phyloP scores from a whole-genome alignment of 2,113 vertebrate species.

The Sturnus vulgaris region DNA sequence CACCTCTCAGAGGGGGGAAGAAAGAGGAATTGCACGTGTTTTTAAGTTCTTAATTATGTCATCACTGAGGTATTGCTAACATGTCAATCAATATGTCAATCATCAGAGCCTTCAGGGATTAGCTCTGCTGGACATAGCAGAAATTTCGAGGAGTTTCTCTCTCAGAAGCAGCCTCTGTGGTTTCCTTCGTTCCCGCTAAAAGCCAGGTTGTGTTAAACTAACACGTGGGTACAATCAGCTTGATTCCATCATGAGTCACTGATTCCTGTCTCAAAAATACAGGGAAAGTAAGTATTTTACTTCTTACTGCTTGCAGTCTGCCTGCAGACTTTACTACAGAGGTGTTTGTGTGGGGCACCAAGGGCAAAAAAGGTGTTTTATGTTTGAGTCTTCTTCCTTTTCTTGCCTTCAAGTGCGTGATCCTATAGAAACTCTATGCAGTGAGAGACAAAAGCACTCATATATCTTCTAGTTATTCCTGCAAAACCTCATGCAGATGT shows the following conservation, averaged over 20 bases:
- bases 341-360: neutral
- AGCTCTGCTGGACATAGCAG: neutral
- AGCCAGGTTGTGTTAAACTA: neutral
- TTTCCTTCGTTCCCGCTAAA: neutral
- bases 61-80: neutral
- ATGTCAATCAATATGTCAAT: neutral
- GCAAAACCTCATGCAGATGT: neutral
- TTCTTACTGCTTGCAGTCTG: neutral
- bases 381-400: neutral
- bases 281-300: neutral
- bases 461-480: neutral
- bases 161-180: neutral
- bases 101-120: neutral
- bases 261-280: neutral
- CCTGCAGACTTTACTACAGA: neutral
- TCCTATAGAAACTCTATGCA: neutral
- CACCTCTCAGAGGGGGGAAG: too few species aligned
- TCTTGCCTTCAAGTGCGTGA: neutral
- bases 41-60: neutral
- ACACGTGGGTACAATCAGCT: fast-evolving
- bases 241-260: neutral
- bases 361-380: neutral
- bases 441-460: neutral
- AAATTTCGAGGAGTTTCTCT: neutral
- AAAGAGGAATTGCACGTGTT: neutral